phyloP scores from a whole-genome alignment of 2,113 vertebrate species.

The Epinephelus moara region DNA sequence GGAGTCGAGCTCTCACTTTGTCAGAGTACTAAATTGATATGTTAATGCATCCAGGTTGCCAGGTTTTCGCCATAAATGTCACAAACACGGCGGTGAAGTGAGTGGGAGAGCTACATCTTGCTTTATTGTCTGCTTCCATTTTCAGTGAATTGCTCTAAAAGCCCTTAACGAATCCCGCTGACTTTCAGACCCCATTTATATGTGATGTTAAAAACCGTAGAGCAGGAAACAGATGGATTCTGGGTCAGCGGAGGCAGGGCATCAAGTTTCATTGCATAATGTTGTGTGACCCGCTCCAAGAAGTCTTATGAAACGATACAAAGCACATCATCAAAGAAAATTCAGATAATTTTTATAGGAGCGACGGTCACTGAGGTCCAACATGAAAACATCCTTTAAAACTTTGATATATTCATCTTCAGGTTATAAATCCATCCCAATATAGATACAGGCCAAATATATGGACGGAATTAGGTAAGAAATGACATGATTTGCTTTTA shows the following conservation, averaged over 20 bases:
- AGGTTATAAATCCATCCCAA: not conserved
- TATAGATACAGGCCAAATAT: not conserved
- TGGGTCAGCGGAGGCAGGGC: conserved; percentile 28
- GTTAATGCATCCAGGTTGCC: conserved; percentile 28
- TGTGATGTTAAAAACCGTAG: conserved; percentile 28
- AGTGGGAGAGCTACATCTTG: not conserved
- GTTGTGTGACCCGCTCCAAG: not conserved
- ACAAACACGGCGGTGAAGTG: conserved; percentile 22
- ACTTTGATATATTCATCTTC: not conserved
- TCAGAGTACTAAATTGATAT: conserved; percentile 19
- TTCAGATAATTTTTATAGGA: not conserved
- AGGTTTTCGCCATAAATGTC: conserved; percentile 28
- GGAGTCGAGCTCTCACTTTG: conserved; percentile 15
- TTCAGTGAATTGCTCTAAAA: conserved; percentile 51
- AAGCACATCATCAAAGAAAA: not conserved
- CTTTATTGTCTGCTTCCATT: conserved; percentile 52
- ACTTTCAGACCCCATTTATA: conserved; percentile 40
- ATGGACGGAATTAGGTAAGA: not conserved
- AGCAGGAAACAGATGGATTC: conserved; percentile 31
- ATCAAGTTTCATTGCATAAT: not conserved
- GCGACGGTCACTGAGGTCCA: not conserved
- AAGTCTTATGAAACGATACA: not conserved
- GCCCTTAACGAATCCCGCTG: conserved; percentile 43
- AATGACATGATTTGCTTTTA: too few relatives aligned
- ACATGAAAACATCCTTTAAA: too few relatives aligned